Evolutionary conservation across 2,888 invertebrate genomes (phyloP).

Genomic region (Caenorhabditis angaria): DNA sequence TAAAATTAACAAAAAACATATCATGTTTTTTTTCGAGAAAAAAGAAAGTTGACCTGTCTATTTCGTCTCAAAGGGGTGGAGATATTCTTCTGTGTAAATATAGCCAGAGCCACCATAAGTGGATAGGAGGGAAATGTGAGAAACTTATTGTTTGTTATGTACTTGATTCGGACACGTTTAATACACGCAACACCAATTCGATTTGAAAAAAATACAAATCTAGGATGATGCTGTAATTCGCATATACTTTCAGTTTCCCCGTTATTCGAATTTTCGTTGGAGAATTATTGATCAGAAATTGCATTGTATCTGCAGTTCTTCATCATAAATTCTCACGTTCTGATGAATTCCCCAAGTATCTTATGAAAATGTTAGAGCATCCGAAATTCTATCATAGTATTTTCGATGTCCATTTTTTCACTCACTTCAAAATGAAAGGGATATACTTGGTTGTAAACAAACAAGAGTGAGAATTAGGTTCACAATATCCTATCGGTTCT

Average conservation of each 20-base stretch:
- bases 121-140: slow-evolving; percentile 4
- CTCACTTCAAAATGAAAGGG: background rate
- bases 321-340: too few species aligned
- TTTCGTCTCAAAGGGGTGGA: background rate
- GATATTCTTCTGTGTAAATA: slow-evolving; percentile 4
- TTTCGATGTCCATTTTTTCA: background rate
- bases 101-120: background rate
- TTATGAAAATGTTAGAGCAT: background rate
- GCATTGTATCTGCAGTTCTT: too few species aligned
- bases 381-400: background rate
- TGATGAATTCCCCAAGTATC: too few species aligned
- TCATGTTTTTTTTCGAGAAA: background rate
- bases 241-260: too few species aligned
- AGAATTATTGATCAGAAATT: too few species aligned
- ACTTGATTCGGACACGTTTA: slow-evolving; percentile 4
- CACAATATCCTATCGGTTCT: background rate
- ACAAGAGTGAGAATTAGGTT: background rate
- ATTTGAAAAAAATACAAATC: background rate
- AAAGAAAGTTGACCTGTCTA: background rate
- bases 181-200: background rate
- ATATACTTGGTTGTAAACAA: background rate
- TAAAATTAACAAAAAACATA: background rate
- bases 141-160: slow-evolving; percentile 5
- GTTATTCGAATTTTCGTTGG: too few species aligned
- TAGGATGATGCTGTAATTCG: too few species aligned